A percentile compares a stretch with the other conserved stretches of the same genome.
Conservation (phyloP, 2,888 invertebrate genomes). For the Cartodere bifasciata region DNA sequence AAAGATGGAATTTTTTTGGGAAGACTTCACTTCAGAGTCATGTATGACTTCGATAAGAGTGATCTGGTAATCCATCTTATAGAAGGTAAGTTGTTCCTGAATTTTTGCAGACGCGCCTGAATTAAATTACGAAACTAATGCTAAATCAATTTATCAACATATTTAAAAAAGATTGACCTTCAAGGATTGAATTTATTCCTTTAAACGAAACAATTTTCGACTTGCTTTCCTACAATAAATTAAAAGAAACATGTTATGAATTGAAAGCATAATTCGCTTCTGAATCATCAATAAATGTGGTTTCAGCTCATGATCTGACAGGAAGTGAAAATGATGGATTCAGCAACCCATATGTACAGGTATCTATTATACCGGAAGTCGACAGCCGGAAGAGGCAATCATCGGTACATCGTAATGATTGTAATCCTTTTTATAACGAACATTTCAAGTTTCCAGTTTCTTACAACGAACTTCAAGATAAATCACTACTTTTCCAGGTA, state of each 20-base stretch:
- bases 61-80: conserved; percentile 85
- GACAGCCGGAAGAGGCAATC: conserved; percentile 78
- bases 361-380: conserved; percentile 69
- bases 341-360: conserved; percentile 78
- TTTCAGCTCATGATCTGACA: conserved; percentile 66
- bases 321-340: conserved; percentile 78
- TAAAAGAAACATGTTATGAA: too few species aligned
- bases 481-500: conserved; percentile 62
- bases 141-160: too few species aligned
- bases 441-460: conserved; percentile 88
- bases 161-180: too few species aligned
- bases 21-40: conserved; percentile 69
- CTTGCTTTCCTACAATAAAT: too few species aligned
- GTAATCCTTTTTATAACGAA: conserved; percentile 82
- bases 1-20: conserved; percentile 57
- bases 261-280: conserved; percentile 1
- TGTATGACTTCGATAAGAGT: conserved; percentile 81
- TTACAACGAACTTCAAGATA: conserved; percentile 72
- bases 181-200: too few species aligned
- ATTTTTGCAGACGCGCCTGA: too few species aligned
- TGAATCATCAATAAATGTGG: not conserved
- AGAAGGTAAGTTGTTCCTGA: conserved; percentile 70
- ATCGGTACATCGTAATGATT: conserved; percentile 68
- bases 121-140: too few species aligned
- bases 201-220: too few species aligned